Evolutionary conservation across 2,888 invertebrate species (phyloP).

Genomic region (Dendrolimus houi): DNA sequence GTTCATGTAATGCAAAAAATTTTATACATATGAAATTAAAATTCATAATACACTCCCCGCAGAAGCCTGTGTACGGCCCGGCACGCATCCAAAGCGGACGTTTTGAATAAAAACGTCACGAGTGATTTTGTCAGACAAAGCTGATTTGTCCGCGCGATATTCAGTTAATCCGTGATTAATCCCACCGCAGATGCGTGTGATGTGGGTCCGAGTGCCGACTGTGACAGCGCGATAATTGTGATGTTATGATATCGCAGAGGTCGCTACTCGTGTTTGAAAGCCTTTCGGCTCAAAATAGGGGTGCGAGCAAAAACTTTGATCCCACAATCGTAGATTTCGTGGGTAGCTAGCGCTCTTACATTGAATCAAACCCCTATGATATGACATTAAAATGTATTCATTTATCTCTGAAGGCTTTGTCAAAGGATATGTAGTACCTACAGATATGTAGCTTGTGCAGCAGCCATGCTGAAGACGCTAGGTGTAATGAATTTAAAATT

Average conservation of each 20-base stretch:
- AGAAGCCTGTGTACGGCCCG: too few species aligned
- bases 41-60: too few species aligned
- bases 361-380: too few species aligned
- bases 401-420: too few species aligned
- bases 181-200: constrained; percentile 54
- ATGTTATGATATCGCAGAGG: constrained; percentile 41
- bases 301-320: background rate
- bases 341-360: too few species aligned
- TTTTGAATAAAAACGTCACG: constrained; percentile 36
- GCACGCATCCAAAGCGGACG: background rate
- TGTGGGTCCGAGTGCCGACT: constrained; percentile 41
- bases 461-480: too few species aligned
- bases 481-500: too few species aligned
- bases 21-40: too few species aligned
- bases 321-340: background rate
- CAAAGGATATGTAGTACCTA: too few species aligned
- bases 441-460: too few species aligned
- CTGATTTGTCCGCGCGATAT: constrained; percentile 44
- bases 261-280: constrained; percentile 16
- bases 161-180: constrained; percentile 56
- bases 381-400: too few species aligned
- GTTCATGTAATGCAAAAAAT: too few species aligned
- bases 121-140: constrained; percentile 38
- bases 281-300: background rate
- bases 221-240: constrained; percentile 63